A percentile compares a stretch with the other conserved stretches of the same genome.
Evolutionary conservation across 2,113 vertebrate genomes (phyloP).

Genomic region (Ceuthmochares aereus): DNA sequence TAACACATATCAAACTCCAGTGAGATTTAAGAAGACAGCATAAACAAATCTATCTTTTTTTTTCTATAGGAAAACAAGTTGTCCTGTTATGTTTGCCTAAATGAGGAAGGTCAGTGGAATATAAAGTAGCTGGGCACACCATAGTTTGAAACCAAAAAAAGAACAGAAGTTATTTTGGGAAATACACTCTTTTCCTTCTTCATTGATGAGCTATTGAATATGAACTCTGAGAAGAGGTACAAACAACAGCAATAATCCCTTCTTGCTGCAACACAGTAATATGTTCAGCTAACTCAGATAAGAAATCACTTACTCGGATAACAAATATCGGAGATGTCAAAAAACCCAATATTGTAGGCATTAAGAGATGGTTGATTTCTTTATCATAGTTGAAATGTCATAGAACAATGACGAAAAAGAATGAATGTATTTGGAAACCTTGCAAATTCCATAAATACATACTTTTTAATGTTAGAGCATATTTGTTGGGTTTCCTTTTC

Average conservation of each 20-base stretch:
- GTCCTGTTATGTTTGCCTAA: background rate
- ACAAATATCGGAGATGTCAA: background rate
- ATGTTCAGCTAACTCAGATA: background rate
- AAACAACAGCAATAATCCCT: background rate
- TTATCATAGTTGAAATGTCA: constrained; percentile 8
- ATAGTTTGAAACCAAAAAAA: background rate
- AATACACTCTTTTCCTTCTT: background rate
- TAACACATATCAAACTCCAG: background rate
- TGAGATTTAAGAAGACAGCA: background rate
- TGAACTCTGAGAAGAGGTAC: background rate
- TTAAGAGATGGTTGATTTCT: constrained; percentile 29
- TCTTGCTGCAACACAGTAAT: background rate
- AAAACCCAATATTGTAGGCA: background rate
- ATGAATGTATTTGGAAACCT: constrained; percentile 12
- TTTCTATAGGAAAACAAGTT: background rate
- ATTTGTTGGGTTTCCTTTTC: constrained; percentile 10
- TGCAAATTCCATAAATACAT: background rate
- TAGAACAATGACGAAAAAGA: background rate
- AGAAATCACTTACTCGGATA: background rate
- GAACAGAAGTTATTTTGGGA: background rate
- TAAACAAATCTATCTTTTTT: background rate
- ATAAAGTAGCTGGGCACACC: background rate
- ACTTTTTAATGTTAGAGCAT: background rate
- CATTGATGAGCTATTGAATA: background rate
- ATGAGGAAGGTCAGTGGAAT: fast-evolving